These are phyloP conservation scores for Ataeniobius toweri DNA, from an alignment of 2,797 vertebrate genomes.

Conservation along the genomic window DNA sequence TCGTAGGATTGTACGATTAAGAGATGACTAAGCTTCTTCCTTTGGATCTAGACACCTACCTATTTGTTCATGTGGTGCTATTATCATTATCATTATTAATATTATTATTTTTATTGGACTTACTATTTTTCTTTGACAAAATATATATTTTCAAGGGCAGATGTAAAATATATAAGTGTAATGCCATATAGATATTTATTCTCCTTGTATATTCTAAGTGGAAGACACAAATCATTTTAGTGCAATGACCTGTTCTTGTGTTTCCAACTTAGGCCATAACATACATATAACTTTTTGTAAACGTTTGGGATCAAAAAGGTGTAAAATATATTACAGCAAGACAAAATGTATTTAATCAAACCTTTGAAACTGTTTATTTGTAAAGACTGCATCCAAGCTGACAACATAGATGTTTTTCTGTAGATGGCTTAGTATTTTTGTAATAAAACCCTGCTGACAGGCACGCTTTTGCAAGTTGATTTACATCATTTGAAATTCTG, in stretches of 20 bases:
- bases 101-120: constrained; percentile 32
- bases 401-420: constrained; percentile 43
- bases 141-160: constrained; percentile 63
- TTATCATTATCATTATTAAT: constrained; percentile 7
- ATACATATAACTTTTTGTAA: constrained; percentile 34
- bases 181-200: constrained; percentile 73
- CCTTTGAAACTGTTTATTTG: constrained; percentile 12
- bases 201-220: constrained; percentile 32
- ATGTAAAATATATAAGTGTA: constrained; percentile 57
- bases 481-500: constrained; percentile 24
- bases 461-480: constrained; percentile 27
- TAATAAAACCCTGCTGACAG: constrained; percentile 72
- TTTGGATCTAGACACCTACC: constrained; percentile 43
- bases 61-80: constrained; percentile 70
- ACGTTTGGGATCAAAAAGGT: constrained; percentile 26
- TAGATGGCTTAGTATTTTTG: constrained; percentile 72
- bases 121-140: constrained; percentile 39
- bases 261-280: constrained; percentile 32
- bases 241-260: constrained; percentile 37
- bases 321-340: background rate
- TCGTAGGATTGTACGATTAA: constrained; percentile 37
- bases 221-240: constrained; percentile 30
- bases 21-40: constrained; percentile 74
- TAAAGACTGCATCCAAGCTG: constrained; percentile 47
- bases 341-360: constrained; percentile 20